Evolutionary conservation across 64 coral and sea anemone genomes (phyloP).

Genomic region (Porites australiensis): DNA sequence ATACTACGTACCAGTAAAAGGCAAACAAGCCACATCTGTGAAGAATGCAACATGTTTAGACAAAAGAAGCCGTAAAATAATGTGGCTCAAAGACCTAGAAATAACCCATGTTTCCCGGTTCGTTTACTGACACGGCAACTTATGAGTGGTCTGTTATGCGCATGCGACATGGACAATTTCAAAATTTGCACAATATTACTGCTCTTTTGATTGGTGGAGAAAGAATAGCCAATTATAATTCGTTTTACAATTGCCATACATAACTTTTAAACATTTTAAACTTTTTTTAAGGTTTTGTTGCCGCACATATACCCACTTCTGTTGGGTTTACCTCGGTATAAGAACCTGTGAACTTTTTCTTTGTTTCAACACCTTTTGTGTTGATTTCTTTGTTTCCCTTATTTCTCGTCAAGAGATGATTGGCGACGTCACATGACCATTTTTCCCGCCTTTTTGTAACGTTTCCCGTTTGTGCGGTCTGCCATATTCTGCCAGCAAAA

Average conservation of each 20-base stretch:
- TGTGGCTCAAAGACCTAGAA: slow-evolving; percentile 9
- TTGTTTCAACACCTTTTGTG: no score
- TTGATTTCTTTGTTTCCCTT: no score
- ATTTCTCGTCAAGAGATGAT: no score
- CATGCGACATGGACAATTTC: slow-evolving; percentile 65
- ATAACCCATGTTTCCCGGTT: slow-evolving; percentile 65
- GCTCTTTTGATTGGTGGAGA: slow-evolving; percentile 6
- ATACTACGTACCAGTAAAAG: slow-evolving; percentile 73
- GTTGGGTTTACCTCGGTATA: no score
- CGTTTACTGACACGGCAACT: slow-evolving; percentile 84
- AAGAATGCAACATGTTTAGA: slow-evolving; percentile 73
- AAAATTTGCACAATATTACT: slow-evolving; percentile 17
- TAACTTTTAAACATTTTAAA: not conserved
- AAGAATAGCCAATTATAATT: not conserved
- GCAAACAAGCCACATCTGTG: slow-evolving; percentile 75
- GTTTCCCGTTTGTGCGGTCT: no score
- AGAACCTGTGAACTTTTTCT: no score
- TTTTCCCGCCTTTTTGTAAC: no score
- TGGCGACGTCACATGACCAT: no score
- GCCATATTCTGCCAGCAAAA: no score
- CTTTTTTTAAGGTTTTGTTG: no score
- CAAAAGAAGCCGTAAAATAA: slow-evolving; percentile 56
- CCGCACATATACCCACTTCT: no score
- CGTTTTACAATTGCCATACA: not conserved
- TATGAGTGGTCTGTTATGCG: slow-evolving; percentile 86